phyloP scores from a whole-genome alignment of 1,140 invertebrate genomes.

The Bombyx mandarina region DNA sequence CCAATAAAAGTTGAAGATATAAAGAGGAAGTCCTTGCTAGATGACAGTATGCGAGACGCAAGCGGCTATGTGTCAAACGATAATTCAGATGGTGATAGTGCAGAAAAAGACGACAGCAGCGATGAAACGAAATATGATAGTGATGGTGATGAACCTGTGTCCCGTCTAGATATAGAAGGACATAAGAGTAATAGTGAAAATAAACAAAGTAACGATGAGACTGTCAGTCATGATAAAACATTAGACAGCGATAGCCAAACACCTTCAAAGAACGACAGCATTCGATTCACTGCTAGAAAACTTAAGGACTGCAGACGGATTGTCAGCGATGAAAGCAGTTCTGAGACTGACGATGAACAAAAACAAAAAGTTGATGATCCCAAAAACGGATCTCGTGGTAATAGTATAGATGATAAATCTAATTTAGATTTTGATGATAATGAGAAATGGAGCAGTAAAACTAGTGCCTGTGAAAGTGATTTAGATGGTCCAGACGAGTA shows the following conservation, averaged over 20 bases:
- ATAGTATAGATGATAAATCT: too few species aligned
- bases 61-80: slow-evolving; percentile 1
- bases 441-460: too few species aligned
- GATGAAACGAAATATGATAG: slow-evolving; percentile 20
- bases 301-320: neutral
- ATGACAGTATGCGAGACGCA: too few species aligned
- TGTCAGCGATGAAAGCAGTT: slow-evolving; percentile 6
- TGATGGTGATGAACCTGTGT: slow-evolving; percentile 7
- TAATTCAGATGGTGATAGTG: slow-evolving; percentile 5
- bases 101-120: slow-evolving; percentile 11
- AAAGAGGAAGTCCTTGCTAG: neutral
- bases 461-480: slow-evolving; percentile 11
- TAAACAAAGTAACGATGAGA: slow-evolving; percentile 8
- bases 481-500: slow-evolving; percentile 49
- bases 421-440: too few species aligned
- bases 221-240: neutral
- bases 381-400: too few species aligned
- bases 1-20: slow-evolving; percentile 31
- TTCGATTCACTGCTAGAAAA: neutral
- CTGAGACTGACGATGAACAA: too few species aligned
- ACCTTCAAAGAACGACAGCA: neutral
- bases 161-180: slow-evolving; percentile 6
- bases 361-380: too few species aligned
- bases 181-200: slow-evolving; percentile 4
- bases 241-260: neutral